phyloP scores from a whole-genome alignment of 2,113 vertebrate species.

The Arothron firmamentum region DNA sequence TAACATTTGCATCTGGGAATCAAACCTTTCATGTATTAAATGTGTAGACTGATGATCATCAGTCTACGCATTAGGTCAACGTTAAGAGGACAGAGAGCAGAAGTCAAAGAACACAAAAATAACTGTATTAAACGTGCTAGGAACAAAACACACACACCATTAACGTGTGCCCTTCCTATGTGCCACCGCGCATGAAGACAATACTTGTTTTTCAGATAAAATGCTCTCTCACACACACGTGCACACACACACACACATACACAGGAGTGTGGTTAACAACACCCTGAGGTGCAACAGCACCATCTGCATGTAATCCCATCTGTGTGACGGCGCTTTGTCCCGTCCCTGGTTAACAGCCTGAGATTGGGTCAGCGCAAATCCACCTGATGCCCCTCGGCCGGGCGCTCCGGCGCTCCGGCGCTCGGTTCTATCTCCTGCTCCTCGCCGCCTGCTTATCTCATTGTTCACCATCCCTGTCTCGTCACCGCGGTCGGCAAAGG shows the following conservation, averaged over 20 bases:
- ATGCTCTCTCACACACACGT: slow-evolving; percentile 9
- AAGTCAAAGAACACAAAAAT: too few species aligned
- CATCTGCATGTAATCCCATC: slow-evolving; percentile 75
- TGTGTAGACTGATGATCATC: too few species aligned
- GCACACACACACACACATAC: slow-evolving; percentile 16
- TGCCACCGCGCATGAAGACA: not conserved
- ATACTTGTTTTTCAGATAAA: slow-evolving; percentile 4
- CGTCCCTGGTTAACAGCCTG: slow-evolving; percentile 65
- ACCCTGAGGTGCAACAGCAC: slow-evolving; percentile 57
- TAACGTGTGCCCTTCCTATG: not conserved
- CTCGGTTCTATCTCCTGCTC: slow-evolving; percentile 35
- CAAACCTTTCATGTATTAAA: not conserved
- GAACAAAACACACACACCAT: slow-evolving; percentile 18
- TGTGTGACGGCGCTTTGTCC: slow-evolving; percentile 63
- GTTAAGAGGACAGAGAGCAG: too few species aligned
- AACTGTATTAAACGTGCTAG: too few species aligned
- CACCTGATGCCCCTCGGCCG: slow-evolving; percentile 65
- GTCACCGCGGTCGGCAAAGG: slow-evolving; percentile 20
- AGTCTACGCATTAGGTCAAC: too few species aligned
- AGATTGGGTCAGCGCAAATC: slow-evolving; percentile 70
- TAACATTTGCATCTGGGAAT: slow-evolving; percentile 16
- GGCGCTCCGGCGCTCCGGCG: slow-evolving; percentile 12
- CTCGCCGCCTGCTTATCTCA: slow-evolving; percentile 45
- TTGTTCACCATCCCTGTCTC: slow-evolving; percentile 18
- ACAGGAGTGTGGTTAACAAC: slow-evolving; percentile 38